phyloP scores from a whole-genome alignment of 2,797 vertebrate species.

The Tadarida brasiliensis region DNA sequence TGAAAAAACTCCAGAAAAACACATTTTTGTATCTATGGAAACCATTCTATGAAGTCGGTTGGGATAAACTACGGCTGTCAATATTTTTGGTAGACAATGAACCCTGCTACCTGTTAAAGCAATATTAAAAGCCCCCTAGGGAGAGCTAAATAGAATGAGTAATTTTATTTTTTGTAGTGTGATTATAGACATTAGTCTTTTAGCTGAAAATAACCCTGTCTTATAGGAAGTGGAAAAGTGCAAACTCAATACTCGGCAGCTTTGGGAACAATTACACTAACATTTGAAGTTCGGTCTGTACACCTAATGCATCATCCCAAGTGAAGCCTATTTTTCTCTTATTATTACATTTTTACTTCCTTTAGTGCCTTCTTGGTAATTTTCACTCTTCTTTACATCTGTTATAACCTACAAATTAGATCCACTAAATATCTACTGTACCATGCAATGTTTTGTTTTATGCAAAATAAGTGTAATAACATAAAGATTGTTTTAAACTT shows the following conservation, averaged over 20 bases:
- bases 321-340: constrained; percentile 30
- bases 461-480: not conserved
- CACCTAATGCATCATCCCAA: not conserved
- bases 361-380: not conserved
- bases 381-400: not conserved
- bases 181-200: constrained; percentile 80
- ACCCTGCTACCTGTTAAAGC: constrained; percentile 70
- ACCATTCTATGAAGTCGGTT: constrained; percentile 68
- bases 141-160: constrained; percentile 71
- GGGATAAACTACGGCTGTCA: constrained; percentile 55
- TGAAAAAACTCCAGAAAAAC: constrained; percentile 48
- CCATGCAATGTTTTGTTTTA: not conserved
- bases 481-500: not conserved
- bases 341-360: not conserved
- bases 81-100: constrained; percentile 71
- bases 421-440: not conserved
- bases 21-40: constrained; percentile 66
- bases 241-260: constrained; percentile 36
- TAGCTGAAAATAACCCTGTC: constrained; percentile 72
- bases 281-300: constrained; percentile 34
- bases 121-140: constrained; percentile 74
- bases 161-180: constrained; percentile 72
- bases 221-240: constrained; percentile 68
- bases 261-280: constrained; percentile 66
- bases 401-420: not conserved